These are phyloP conservation scores for Elysia crispata DNA, from an alignment of 2,888 invertebrate species.

Conservation along the genomic window DNA sequence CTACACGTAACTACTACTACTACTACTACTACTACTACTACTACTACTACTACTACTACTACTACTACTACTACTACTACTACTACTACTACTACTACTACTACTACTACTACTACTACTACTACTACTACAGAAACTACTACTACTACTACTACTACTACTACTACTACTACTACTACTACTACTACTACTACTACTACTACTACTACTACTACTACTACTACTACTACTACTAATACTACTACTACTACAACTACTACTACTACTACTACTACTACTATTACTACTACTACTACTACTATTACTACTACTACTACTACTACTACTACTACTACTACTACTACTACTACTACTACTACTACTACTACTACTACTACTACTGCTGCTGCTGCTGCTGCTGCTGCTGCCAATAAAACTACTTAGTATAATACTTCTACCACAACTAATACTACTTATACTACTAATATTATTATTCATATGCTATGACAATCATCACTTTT, in stretches of 20 bases:
- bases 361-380: conserved; percentile 1
- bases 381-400: neutral
- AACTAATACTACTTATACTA: too few relatives aligned
- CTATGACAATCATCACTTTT: too few relatives aligned
- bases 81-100: neutral
- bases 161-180: conserved; percentile 2
- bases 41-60: neutral
- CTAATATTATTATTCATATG: too few relatives aligned
- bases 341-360: conserved; percentile 9
- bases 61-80: neutral
- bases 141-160: conserved; percentile 1
- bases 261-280: conserved; percentile 1
- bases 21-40: conserved; percentile 6
- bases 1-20: neutral
- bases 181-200: neutral
- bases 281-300: conserved; percentile 5
- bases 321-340: conserved; percentile 9
- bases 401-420: too few relatives aligned
- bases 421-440: too few relatives aligned
- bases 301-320: conserved; percentile 4
- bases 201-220: conserved; percentile 5
- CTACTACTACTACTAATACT: too few relatives aligned
- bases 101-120: too few relatives aligned
- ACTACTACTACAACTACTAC: neutral
- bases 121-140: too few relatives aligned